Conservation (phyloP, 2,113 vertebrate species). For the Etheostoma cragini region DNA sequence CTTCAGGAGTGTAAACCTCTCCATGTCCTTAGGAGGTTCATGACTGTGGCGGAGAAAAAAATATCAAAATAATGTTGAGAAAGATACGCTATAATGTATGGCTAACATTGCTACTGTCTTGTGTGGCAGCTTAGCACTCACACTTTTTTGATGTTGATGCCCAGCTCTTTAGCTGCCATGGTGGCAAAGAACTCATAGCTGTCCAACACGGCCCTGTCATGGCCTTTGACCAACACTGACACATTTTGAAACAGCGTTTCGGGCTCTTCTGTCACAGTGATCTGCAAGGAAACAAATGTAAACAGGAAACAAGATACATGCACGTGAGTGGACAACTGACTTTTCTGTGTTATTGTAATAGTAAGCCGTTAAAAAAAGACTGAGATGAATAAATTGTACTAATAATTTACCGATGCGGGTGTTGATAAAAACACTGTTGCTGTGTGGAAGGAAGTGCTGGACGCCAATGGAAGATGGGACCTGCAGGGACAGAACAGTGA, state of each 20-base stretch:
- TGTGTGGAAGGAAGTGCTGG: slow-evolving; percentile 64
- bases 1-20: slow-evolving; percentile 92
- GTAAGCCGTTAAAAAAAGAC: background rate
- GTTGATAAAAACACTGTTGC: slow-evolving; percentile 42
- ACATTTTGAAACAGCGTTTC: slow-evolving; percentile 91
- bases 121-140: slow-evolving; percentile 80
- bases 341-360: background rate
- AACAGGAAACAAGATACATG: background rate
- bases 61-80: background rate
- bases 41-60: slow-evolving; percentile 78
- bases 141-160: slow-evolving; percentile 89
- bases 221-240: slow-evolving; percentile 91
- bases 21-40: slow-evolving; percentile 87
- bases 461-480: slow-evolving; percentile 27
- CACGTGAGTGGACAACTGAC: background rate
- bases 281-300: slow-evolving; percentile 76
- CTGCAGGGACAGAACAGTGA: slow-evolving; percentile 34
- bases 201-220: slow-evolving; percentile 92
- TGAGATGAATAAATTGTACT: background rate
- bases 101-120: background rate
- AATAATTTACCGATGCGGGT: slow-evolving; percentile 62
- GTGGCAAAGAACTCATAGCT: slow-evolving; percentile 95
- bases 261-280: slow-evolving; percentile 89
- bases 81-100: too few species aligned
- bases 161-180: slow-evolving; percentile 92